Evolutionary conservation across 2,888 invertebrate genomes (phyloP).

Genomic region (Ernsta delagoae): DNA sequence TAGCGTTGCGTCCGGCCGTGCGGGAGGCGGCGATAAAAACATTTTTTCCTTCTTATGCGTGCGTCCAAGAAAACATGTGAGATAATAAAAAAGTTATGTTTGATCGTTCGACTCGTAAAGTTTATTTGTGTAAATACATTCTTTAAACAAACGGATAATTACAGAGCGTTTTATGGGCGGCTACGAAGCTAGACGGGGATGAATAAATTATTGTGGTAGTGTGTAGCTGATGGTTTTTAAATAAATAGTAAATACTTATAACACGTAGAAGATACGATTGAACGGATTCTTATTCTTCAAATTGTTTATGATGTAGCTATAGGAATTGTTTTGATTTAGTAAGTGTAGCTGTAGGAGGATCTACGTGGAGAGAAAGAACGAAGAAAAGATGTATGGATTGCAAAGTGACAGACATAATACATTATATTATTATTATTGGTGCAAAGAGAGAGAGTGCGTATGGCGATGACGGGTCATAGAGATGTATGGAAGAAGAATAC

Average conservation of each 20-base stretch:
- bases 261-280: background rate
- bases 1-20: slow-evolving; percentile 51
- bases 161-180: slow-evolving; percentile 71
- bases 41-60: slow-evolving; percentile 51
- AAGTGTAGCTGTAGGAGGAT: too few relatives aligned
- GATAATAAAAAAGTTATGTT: slow-evolving; percentile 79
- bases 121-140: slow-evolving; percentile 80
- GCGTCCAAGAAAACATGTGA: slow-evolving; percentile 73
- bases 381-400: too few relatives aligned
- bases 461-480: too few relatives aligned
- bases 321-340: too few relatives aligned
- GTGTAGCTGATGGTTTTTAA: slow-evolving; percentile 49
- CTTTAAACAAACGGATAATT: slow-evolving; percentile 81
- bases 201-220: slow-evolving; percentile 60
- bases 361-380: too few relatives aligned
- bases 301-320: too few relatives aligned
- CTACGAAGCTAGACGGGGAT: slow-evolving; percentile 58
- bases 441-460: too few relatives aligned
- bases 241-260: background rate
- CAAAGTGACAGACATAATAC: too few relatives aligned
- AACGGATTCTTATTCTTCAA: slow-evolving; percentile 1
- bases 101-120: slow-evolving; percentile 77
- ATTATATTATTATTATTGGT: too few relatives aligned
- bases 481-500: too few relatives aligned
- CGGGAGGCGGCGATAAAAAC: slow-evolving; percentile 63